Evolutionary conservation across 2,888 invertebrate species (phyloP), one percentile per base, ranked within the genome.

Genomic region (Nomada hirtipes): DNA sequence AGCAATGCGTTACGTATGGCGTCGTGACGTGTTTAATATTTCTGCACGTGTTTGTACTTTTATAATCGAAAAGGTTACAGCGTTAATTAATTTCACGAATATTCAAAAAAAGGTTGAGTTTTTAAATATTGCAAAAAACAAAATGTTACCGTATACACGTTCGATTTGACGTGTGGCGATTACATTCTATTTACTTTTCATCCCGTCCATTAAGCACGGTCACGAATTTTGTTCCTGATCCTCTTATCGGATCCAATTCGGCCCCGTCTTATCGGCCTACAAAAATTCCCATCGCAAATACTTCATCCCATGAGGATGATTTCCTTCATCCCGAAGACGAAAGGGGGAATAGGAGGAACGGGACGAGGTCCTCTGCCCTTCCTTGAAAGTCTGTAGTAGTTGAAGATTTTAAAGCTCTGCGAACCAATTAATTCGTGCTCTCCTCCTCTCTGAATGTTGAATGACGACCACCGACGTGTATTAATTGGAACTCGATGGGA

Each of bases 401-500:
- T 50, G 68, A 4, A 42, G 63, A 78, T 75, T 83, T 71, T 57
- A 68, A 82, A 83, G n/a, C 70, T 52, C 47, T 26, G 52, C 71
- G 42, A 44, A 64, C 42, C 74, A 82, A 82, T 83, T 83, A 82
- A 78, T 71, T 67, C 55, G 36, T 18, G 13, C 73, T 3, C 47
- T 4, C 47, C 29, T 20, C 15, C 20, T 55, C 15, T 26, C 44
- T 47, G 71, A 63, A 75, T 68, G 70, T 71, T 59, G 68, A 78
- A 75, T 74, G 74, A 68, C 68, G 26, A 44, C 42, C 11, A 29
- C 15, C 15, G 68, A 78, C 74, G 71, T 63, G 71, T 82, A 86
- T 84, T 86, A 86, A 86, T 86, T 86, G 84, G 63, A 84, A 82
- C 68, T 59, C 76, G 78, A 84, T 59, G 72, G 76, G 76, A 71